Evolutionary conservation across 1,140 invertebrate genomes (phyloP).

Genomic region (Zaprionus camerounensis): DNA sequence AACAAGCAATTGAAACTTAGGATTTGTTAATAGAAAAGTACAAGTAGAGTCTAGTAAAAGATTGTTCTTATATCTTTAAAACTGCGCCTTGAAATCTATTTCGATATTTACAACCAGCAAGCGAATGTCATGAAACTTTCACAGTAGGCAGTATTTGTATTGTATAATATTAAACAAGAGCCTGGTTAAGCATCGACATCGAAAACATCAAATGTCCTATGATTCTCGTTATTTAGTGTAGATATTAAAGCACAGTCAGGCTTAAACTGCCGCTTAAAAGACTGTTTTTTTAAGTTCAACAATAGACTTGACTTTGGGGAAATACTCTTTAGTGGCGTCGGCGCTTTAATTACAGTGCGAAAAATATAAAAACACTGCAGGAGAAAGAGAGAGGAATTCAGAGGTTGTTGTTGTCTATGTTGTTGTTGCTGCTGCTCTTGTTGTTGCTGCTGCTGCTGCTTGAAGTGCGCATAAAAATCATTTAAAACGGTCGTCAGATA

Average conservation of each 20-base stretch:
- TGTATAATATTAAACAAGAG: too few relatives aligned
- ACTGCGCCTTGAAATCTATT: neutral
- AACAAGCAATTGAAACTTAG: neutral
- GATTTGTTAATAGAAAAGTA: too few relatives aligned
- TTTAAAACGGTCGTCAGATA: constrained; percentile 58
- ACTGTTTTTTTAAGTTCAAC: neutral
- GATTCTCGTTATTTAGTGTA: neutral
- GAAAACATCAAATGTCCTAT: too few relatives aligned
- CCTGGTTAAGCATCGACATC: too few relatives aligned
- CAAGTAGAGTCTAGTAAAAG: too few relatives aligned
- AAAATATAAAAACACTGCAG: constrained; percentile 23
- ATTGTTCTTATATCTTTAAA: neutral
- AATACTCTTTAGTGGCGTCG: neutral
- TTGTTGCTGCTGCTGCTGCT: constrained; percentile 13
- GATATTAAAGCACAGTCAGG: neutral
- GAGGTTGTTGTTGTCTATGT: neutral
- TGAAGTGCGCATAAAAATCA: constrained; percentile 81
- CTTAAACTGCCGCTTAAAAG: neutral
- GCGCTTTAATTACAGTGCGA: constrained; percentile 26
- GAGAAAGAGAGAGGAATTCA: neutral
- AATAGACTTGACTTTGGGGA: constrained; percentile 4
- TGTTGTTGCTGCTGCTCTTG: constrained; percentile 10
- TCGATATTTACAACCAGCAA: neutral
- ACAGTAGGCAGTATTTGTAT: neutral
- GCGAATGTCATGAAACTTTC: neutral